Percentiles rank a stretch among this genome's conserved stretches.
These are phyloP conservation scores for Glaucomys volans DNA, from an alignment of 2,113 vertebrate species.

Conservation along the genomic window DNA sequence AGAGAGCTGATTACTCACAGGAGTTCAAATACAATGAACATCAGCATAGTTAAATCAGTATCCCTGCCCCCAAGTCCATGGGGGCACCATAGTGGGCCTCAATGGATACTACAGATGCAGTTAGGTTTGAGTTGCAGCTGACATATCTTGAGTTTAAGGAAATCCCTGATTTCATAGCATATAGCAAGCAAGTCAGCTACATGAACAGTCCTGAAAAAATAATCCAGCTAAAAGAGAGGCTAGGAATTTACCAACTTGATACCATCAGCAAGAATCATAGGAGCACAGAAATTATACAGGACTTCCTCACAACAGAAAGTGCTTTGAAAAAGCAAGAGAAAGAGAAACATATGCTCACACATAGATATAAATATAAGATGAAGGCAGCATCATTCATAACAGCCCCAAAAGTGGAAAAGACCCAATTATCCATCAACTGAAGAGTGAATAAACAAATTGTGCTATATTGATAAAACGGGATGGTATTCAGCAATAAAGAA, in stretches of 20 bases:
- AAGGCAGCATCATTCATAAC: neutral
- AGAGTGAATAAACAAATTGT: neutral
- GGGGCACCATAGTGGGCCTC: neutral
- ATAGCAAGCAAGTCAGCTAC: neutral
- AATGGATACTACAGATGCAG: fast-evolving
- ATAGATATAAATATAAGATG: neutral
- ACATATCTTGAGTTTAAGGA: neutral
- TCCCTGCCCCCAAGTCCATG: too few relatives aligned
- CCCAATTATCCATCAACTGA: neutral
- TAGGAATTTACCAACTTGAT: neutral
- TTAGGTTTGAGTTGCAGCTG: neutral
- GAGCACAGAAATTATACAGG: neutral
- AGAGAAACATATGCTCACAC: neutral
- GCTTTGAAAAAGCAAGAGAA: neutral
- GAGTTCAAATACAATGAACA: too few relatives aligned
- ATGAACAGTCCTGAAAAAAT: neutral
- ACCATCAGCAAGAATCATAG: neutral
- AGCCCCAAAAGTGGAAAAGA: neutral
- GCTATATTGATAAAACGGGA: neutral
- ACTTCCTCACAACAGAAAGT: neutral
- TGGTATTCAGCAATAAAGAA: neutral
- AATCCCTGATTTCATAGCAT: neutral
- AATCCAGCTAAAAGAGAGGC: neutral
- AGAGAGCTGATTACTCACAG: neutral
- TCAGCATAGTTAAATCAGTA: neutral